A percentile compares a stretch with the other conserved stretches of the same genome.
Evolutionary conservation across 2,888 invertebrate species (phyloP).

Genomic region (Drosophila nigricruria): DNA sequence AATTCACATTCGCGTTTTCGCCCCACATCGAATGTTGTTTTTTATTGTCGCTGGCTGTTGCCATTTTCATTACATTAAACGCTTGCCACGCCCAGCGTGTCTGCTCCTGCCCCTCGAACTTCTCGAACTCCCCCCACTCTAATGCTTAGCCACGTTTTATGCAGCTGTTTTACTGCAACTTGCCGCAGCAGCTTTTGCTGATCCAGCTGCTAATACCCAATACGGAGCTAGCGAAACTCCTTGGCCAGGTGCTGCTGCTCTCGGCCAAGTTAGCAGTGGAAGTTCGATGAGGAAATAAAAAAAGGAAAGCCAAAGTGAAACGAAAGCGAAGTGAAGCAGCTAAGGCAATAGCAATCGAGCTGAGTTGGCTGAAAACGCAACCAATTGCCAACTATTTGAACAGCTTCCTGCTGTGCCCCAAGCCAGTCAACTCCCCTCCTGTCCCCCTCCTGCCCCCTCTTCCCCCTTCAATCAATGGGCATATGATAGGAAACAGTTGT

Average conservation of each 20-base stretch:
- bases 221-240: too few relatives aligned
- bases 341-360: slow-evolving; percentile 58
- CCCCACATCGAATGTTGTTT: slow-evolving; percentile 64
- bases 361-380: slow-evolving; percentile 60
- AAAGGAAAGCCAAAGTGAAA: slow-evolving; percentile 25
- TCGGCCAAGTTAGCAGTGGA: slow-evolving; percentile 54
- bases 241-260: slow-evolving; percentile 28
- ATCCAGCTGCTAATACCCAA: slow-evolving; percentile 37
- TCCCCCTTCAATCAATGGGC: slow-evolving; percentile 66
- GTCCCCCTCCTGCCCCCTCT: neutral
- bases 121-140: slow-evolving; percentile 26
- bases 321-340: slow-evolving; percentile 36
- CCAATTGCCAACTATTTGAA: slow-evolving; percentile 68
- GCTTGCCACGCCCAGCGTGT: slow-evolving; percentile 52
- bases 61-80: slow-evolving; percentile 79
- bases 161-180: slow-evolving; percentile 56
- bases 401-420: slow-evolving; percentile 19
- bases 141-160: slow-evolving; percentile 52
- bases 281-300: slow-evolving; percentile 38
- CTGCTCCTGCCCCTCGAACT: too few relatives aligned
- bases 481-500: slow-evolving; percentile 59
- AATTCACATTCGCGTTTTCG: slow-evolving; percentile 23
- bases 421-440: neutral
- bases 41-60: slow-evolving; percentile 66
- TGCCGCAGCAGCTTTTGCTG: slow-evolving; percentile 46